phyloP scores from a whole-genome alignment of 2,888 invertebrate genomes.

The Lepeophtheirus nordmannii region DNA sequence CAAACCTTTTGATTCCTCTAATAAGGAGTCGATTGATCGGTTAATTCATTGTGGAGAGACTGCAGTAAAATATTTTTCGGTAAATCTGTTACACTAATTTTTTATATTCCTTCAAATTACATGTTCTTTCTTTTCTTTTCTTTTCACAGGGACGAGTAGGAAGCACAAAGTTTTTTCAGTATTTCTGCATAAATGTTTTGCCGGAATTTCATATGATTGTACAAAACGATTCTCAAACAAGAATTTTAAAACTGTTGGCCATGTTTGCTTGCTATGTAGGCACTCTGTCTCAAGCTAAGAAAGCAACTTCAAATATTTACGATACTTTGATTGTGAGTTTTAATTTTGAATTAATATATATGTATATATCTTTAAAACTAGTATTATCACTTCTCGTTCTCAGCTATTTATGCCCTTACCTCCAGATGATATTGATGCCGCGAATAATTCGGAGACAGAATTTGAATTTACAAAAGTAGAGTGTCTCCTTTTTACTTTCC shows the following conservation, averaged over 20 bases:
- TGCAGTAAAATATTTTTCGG: conserved; percentile 6
- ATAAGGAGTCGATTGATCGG: conserved; percentile 44
- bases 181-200: conserved; percentile 67
- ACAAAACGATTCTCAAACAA: conserved; percentile 49
- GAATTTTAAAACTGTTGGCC: conserved; percentile 68
- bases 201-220: conserved; percentile 54
- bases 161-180: conserved; percentile 64
- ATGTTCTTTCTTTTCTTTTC: conserved; percentile 14
- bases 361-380: conserved; percentile 17
- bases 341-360: conserved; percentile 10
- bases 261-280: conserved; percentile 65
- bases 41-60: conserved; percentile 65
- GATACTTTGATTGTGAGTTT: conserved; percentile 17
- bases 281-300: conserved; percentile 49
- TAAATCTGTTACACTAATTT: conserved; percentile 25
- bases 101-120: conserved; percentile 23
- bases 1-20: conserved; percentile 30
- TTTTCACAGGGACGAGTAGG: conserved; percentile 57
- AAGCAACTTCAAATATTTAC: conserved; percentile 15
- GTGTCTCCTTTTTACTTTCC: conserved; percentile 60
- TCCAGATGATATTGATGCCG: background rate
- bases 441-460: conserved; percentile 54
- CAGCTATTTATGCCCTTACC: conserved; percentile 15
- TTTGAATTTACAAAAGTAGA: conserved; percentile 85
- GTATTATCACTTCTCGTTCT: conserved; percentile 16